phyloP scores from a whole-genome alignment of 2,113 vertebrate genomes.

The Hypocryptadius cinnamomeus region DNA sequence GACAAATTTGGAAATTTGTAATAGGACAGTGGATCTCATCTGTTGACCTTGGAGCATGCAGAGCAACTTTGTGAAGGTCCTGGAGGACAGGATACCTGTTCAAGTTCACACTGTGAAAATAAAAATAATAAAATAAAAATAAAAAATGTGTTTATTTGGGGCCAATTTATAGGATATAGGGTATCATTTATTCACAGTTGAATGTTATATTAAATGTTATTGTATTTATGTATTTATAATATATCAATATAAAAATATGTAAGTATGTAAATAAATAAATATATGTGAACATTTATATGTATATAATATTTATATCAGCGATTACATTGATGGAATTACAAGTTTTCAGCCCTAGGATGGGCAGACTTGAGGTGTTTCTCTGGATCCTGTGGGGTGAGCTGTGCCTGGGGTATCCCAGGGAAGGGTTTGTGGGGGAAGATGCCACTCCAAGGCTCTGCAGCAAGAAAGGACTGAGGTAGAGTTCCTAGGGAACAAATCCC shows the following conservation, averaged over 20 bases:
- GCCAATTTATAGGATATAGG: background rate
- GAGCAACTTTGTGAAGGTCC: background rate
- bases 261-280: too few relatives aligned
- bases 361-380: background rate
- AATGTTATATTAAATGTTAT: background rate
- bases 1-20: background rate
- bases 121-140: background rate
- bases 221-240: background rate
- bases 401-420: background rate
- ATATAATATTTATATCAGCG: too few relatives aligned
- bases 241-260: too few relatives aligned
- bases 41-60: background rate
- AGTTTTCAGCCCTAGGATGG: accelerated
- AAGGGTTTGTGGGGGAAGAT: background rate
- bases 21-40: background rate
- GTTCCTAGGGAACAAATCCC: background rate
- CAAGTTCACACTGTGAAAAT: accelerated
- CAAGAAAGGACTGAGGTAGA: background rate
- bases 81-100: too few relatives aligned
- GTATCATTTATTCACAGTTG: background rate
- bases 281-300: too few relatives aligned
- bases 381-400: background rate
- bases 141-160: accelerated
- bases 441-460: background rate
- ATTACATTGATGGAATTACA: background rate